Evolutionary conservation across 2,113 vertebrate genomes (phyloP).

Genomic region (Archilochus colubris): DNA sequence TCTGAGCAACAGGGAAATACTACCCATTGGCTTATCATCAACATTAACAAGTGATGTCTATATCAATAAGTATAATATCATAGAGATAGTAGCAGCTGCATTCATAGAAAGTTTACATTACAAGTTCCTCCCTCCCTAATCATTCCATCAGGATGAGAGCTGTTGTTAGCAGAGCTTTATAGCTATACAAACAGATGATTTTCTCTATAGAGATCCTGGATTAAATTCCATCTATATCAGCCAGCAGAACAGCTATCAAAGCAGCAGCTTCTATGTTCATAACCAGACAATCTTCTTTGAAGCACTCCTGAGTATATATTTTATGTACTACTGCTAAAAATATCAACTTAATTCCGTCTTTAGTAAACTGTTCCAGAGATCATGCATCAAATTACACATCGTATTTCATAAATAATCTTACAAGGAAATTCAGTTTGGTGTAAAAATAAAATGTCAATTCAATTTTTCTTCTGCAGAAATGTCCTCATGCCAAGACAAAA

Average conservation of each 20-base stretch:
- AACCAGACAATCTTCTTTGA: constrained; percentile 34
- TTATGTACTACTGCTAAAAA: constrained; percentile 38
- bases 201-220: background rate
- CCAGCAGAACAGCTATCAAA: constrained; percentile 18
- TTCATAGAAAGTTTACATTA: background rate
- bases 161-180: background rate
- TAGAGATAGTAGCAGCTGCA: background rate
- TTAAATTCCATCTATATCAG: background rate
- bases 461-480: constrained; percentile 49
- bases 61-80: background rate
- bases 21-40: background rate
- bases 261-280: background rate
- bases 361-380: constrained; percentile 37
- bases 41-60: background rate
- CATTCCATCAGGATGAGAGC: background rate
- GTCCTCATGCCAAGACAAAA: constrained; percentile 36
- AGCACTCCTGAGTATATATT: background rate
- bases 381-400: constrained; percentile 16
- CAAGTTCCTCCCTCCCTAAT: background rate
- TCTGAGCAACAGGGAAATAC: background rate
- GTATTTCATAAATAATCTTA: constrained; percentile 59
- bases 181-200: background rate
- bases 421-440: constrained; percentile 45
- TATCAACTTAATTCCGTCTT: constrained; percentile 42
- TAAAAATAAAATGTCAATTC: constrained; percentile 63